These are phyloP conservation scores for Siderastrea radians DNA, from an alignment of 92 coral and sea anemone species.

Conservation along the genomic window DNA sequence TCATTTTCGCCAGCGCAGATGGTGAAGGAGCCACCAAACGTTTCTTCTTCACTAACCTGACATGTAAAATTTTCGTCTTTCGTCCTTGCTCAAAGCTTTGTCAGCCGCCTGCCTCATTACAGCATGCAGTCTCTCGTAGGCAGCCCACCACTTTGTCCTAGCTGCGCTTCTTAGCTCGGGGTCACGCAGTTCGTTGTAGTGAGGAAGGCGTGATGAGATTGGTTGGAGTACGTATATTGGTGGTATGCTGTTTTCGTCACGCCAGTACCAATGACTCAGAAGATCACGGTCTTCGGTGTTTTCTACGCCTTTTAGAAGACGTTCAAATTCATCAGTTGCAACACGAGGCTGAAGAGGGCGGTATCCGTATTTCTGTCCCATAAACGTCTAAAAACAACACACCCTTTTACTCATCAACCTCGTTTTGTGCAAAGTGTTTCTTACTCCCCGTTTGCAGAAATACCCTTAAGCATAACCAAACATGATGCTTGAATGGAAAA, in stretches of 20 bases:
- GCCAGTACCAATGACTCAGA: conserved; percentile 55
- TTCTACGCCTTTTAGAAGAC: conserved; percentile 38
- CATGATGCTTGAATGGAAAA: no score
- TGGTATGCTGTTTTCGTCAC: conserved; percentile 70
- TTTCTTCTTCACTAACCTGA: conserved; percentile 43
- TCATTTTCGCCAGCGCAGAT: not conserved
- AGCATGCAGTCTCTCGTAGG: conserved; percentile 40
- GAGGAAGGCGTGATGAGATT: conserved; percentile 58
- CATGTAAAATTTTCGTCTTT: conserved; percentile 55
- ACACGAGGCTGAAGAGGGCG: conserved; percentile 61
- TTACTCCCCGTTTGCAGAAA: not conserved
- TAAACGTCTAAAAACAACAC: conserved; percentile 52
- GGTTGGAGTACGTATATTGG: conserved; percentile 60
- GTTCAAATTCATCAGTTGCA: conserved; percentile 45
- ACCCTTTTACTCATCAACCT: not conserved
- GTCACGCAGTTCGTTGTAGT: conserved; percentile 46
- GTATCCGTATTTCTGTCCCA: conserved; percentile 74
- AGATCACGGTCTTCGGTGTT: conserved; percentile 39
- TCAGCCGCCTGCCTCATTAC: conserved; percentile 60
- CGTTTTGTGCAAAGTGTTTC: not conserved
- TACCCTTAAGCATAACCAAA: no score
- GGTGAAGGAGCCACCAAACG: not conserved
- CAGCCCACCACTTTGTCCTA: conserved; percentile 52
- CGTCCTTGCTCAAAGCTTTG: conserved; percentile 35
- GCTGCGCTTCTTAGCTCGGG: conserved; percentile 51